Evolutionary conservation across 1,140 invertebrate species (phyloP).

Genomic region (Rhagoletis zephyria): DNA sequence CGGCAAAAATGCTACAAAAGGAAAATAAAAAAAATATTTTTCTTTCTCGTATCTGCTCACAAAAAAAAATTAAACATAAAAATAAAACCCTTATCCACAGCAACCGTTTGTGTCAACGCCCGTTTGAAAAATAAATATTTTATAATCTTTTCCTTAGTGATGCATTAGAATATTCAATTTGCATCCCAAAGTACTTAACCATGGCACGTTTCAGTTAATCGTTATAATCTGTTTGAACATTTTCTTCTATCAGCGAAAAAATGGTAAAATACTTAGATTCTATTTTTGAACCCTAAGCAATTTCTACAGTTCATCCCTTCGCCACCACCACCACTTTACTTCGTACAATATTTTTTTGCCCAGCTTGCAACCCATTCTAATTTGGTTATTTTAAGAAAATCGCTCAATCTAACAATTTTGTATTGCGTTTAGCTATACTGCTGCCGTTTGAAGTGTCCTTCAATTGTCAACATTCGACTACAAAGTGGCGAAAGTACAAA

Average conservation of each 20-base stretch:
- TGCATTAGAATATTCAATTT: too few relatives aligned
- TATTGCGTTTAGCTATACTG: neutral
- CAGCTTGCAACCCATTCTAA: neutral
- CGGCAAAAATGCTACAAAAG: too few relatives aligned
- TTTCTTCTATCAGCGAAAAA: neutral
- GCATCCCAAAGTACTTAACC: neutral
- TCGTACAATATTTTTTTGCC: neutral
- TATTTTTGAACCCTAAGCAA: neutral
- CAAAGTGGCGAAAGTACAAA: neutral
- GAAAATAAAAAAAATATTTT: too few relatives aligned
- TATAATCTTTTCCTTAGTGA: too few relatives aligned
- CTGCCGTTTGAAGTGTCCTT: neutral
- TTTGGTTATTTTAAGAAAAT: constrained; percentile 11
- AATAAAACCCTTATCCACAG: too few relatives aligned
- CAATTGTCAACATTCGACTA: neutral
- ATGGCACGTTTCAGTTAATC: neutral
- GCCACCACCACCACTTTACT: neutral
- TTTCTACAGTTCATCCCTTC: neutral
- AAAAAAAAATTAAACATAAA: too few relatives aligned
- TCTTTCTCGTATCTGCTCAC: too few relatives aligned
- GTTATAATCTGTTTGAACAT: neutral
- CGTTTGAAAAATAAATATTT: too few relatives aligned
- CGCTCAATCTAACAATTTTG: neutral
- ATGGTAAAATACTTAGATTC: neutral
- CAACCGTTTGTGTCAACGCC: too few relatives aligned